Conservation (phyloP, 1,140 invertebrate species). For the Diorhabda sublineata region DNA sequence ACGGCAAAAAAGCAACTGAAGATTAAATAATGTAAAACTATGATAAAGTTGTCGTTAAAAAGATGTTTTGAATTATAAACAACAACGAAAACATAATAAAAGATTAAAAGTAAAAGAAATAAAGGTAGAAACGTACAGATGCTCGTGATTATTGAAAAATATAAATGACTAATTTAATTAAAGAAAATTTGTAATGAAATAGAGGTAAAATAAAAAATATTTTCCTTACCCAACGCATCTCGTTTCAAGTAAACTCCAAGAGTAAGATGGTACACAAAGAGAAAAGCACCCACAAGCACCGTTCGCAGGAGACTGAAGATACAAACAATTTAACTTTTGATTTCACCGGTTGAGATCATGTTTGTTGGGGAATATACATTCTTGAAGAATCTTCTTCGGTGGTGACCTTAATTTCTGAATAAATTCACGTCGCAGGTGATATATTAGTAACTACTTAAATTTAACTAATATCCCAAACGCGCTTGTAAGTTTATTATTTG, state of each 20-base stretch:
- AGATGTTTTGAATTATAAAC: too few relatives aligned
- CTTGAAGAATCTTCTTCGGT: constrained; percentile 7
- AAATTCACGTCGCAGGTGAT: constrained; percentile 7
- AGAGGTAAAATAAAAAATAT: too few relatives aligned
- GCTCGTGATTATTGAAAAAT: too few relatives aligned
- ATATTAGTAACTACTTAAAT: background rate
- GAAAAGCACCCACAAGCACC: constrained; percentile 12
- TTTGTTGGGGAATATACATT: constrained; percentile 9
- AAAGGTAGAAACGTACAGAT: too few relatives aligned
- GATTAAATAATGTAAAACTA: too few relatives aligned
- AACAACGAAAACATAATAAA: too few relatives aligned
- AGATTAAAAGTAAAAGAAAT: too few relatives aligned
- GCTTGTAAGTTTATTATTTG: background rate
- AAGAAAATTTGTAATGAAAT: too few relatives aligned
- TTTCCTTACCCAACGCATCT: constrained; percentile 8
- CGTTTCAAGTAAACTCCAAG: background rate
- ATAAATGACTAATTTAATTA: too few relatives aligned
- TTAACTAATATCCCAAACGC: background rate
- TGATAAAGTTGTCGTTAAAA: too few relatives aligned
- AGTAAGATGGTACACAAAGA: constrained; percentile 4
- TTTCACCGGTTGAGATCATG: constrained; percentile 12
- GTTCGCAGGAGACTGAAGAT: constrained; percentile 13
- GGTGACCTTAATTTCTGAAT: constrained; percentile 14
- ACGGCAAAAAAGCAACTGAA: too few relatives aligned
- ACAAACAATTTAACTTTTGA: constrained; percentile 6